Evolutionary conservation across 2,113 vertebrate species (phyloP).

Genomic region (Pagrus major): DNA sequence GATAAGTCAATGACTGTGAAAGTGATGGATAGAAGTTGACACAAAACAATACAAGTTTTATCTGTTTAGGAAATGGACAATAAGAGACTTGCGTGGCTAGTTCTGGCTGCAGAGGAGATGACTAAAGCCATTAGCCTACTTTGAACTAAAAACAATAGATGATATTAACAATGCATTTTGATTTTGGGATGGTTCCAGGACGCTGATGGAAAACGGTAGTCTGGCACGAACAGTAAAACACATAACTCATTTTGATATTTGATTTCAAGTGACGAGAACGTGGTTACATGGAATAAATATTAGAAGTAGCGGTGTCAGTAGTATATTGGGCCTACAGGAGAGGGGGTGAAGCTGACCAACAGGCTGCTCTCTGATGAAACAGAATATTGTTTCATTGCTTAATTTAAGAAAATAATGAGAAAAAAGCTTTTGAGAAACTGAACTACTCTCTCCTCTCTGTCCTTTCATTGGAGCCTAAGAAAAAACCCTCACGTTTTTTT

Average conservation of each 20-base stretch:
- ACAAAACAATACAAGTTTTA: not conserved
- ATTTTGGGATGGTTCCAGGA: too few relatives aligned
- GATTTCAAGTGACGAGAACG: not conserved
- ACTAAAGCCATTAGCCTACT: too few relatives aligned
- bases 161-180: too few relatives aligned
- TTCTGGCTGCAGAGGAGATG: not conserved
- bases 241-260: not conserved
- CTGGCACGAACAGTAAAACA: too few relatives aligned
- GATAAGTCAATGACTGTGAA: not conserved
- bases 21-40: not conserved
- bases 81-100: not conserved
- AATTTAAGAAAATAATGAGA: not conserved
- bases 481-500: constrained; percentile 89
- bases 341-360: not conserved
- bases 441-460: constrained; percentile 32
- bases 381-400: not conserved
- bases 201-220: too few relatives aligned
- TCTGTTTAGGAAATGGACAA: not conserved
- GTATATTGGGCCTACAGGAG: not conserved
- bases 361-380: not conserved
- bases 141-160: too few relatives aligned
- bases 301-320: not conserved
- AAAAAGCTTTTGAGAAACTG: not conserved
- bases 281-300: not conserved
- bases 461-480: constrained; percentile 85